A percentile compares a stretch with the other conserved stretches of the same genome.
Evolutionary conservation across 2,797 vertebrate genomes (phyloP).

Genomic region (Anolis apletophallus): DNA sequence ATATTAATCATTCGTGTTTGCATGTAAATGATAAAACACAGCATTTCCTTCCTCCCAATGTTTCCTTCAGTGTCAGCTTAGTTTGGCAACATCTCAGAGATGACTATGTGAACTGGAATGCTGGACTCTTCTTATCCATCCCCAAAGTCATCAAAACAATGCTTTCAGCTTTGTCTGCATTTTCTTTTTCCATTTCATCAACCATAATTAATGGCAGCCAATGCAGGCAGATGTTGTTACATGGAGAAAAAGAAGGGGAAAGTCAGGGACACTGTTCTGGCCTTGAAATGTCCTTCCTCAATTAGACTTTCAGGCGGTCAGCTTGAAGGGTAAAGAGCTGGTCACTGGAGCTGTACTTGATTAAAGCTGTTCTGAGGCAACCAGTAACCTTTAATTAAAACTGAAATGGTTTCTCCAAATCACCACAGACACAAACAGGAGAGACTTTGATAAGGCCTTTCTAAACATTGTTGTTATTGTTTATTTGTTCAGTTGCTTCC

Average conservation of each 20-base stretch:
- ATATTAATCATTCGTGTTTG: not conserved
- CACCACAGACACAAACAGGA: conserved; percentile 28
- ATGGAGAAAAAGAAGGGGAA: not conserved
- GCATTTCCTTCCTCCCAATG: rapidly evolving
- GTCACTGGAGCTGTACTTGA: conserved; percentile 14
- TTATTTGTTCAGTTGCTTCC: too few relatives aligned
- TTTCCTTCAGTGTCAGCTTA: rapidly evolving
- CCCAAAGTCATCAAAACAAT: not conserved
- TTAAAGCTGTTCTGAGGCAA: conserved; percentile 22
- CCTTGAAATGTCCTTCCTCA: conserved; percentile 36
- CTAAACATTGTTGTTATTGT: too few relatives aligned
- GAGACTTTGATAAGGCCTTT: conserved; percentile 10
- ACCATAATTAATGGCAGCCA: conserved; percentile 35
- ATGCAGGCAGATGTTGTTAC: conserved; percentile 41
- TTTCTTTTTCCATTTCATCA: conserved; percentile 9
- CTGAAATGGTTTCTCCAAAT: conserved; percentile 43
- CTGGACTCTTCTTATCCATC: conserved; percentile 2
- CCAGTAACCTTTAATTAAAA: conserved; percentile 44
- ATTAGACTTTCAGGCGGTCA: not conserved
- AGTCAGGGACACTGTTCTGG: conserved; percentile 37
- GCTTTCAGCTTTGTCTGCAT: conserved; percentile 13
- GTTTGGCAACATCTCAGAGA: not conserved
- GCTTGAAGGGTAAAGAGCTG: rapidly evolving
- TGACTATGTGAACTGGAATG: rapidly evolving
- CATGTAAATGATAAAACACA: not conserved